Conservation (phyloP, 1,140 invertebrate genomes). For the Megalonaias nervosa region DNA sequence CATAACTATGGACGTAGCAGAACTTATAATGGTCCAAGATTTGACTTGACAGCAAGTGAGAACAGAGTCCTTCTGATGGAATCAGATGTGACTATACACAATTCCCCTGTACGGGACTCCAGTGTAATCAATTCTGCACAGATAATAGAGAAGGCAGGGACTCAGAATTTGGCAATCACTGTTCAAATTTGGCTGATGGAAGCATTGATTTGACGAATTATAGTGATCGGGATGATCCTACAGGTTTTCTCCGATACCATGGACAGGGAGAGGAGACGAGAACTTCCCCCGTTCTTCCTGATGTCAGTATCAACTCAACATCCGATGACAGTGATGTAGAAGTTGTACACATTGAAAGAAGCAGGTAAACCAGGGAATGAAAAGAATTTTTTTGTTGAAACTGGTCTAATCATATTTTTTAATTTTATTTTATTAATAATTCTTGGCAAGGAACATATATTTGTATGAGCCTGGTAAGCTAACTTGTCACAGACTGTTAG, state of each 20-base stretch:
- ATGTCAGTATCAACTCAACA: slow-evolving; percentile 28
- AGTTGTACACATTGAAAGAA: slow-evolving; percentile 73
- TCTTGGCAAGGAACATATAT: no score
- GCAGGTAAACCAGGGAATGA: slow-evolving; percentile 36
- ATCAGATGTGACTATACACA: background rate
- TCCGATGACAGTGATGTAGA: slow-evolving; percentile 73
- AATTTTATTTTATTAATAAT: no score
- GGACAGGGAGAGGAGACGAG: background rate
- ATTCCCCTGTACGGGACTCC: background rate
- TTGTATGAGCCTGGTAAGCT: no score
- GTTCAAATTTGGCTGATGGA: background rate
- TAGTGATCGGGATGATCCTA: background rate
- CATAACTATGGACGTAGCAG: background rate
- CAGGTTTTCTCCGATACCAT: background rate
- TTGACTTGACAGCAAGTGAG: background rate
- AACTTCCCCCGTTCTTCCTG: slow-evolving; percentile 29
- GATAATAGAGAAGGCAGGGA: slow-evolving; percentile 17
- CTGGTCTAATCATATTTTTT: no score
- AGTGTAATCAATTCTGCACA: background rate
- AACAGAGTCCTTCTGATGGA: background rate
- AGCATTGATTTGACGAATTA: background rate
- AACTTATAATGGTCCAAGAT: background rate
- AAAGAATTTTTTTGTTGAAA: background rate
- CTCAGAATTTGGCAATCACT: slow-evolving; percentile 7
- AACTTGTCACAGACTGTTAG: no score